Conservation (phyloP, 2,888 invertebrate species). For the Prostheceraeus crozeri region DNA sequence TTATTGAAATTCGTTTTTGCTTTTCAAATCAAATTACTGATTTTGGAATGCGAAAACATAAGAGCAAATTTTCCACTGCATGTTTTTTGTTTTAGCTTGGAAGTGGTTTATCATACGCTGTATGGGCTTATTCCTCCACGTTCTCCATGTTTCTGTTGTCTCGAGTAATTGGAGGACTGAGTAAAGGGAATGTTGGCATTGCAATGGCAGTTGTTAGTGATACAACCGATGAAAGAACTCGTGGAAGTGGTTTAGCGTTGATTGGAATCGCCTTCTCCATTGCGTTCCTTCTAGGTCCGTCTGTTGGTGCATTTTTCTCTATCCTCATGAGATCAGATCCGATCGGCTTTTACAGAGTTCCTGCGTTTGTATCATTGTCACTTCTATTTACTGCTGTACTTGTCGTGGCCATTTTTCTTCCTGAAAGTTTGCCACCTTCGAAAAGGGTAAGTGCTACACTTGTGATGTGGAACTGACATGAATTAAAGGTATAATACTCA, state of each 20-base stretch:
- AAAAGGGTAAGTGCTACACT: background rate
- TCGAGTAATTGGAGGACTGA: constrained; percentile 82
- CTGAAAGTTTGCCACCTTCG: background rate
- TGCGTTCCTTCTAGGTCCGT: constrained; percentile 90
- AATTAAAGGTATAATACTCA: too few relatives aligned
- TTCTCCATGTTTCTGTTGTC: constrained; percentile 84
- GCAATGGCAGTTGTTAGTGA: constrained; percentile 91
- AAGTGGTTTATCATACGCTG: constrained; percentile 72
- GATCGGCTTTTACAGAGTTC: too few relatives aligned
- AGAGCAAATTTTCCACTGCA: background rate
- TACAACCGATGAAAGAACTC: constrained; percentile 71
- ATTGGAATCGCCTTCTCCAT: constrained; percentile 93
- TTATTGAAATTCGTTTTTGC: too few relatives aligned
- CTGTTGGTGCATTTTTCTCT: constrained; percentile 83
- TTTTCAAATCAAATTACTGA: too few relatives aligned
- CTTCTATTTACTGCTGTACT: background rate
- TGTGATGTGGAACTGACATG: too few relatives aligned
- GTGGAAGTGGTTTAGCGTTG: constrained; percentile 75
- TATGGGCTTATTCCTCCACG: constrained; percentile 80
- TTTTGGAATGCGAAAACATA: background rate
- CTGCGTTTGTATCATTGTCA: background rate
- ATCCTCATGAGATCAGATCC: too few relatives aligned
- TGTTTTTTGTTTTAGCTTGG: constrained; percentile 63
- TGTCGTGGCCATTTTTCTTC: background rate
- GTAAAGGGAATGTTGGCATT: constrained; percentile 90